A percentile compares a stretch with the other conserved stretches of the same genome.
These are phyloP conservation scores for Ciconia boyciana DNA, from an alignment of 2,113 vertebrate species.

Conservation along the genomic window DNA sequence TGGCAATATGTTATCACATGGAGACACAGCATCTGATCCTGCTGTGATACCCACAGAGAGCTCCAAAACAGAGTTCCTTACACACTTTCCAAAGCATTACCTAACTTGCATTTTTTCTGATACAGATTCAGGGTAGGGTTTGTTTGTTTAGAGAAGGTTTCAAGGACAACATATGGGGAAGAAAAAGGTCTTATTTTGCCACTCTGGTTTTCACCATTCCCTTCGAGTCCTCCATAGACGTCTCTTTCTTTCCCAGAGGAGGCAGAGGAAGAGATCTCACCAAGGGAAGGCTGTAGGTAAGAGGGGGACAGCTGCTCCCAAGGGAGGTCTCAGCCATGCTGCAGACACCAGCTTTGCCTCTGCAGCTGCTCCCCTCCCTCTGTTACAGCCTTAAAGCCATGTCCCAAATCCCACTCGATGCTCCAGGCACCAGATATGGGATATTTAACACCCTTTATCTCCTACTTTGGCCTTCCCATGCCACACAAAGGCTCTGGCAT, in stretches of 20 bases:
- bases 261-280: not conserved
- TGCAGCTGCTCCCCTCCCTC: not conserved
- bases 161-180: not conserved
- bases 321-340: not conserved
- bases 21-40: slow-evolving; percentile 39
- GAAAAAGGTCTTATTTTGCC: not conserved
- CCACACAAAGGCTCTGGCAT: not conserved
- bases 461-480: not conserved
- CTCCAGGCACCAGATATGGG: not conserved
- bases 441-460: not conserved
- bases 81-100: slow-evolving; percentile 32
- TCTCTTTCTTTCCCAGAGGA: not conserved
- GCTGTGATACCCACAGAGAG: slow-evolving; percentile 1
- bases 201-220: not conserved
- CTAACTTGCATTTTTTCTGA: not conserved
- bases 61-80: not conserved
- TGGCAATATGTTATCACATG: not conserved
- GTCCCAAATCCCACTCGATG: not conserved
- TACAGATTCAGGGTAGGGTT: not conserved
- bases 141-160: not conserved
- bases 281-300: not conserved
- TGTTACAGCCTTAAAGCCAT: not conserved
- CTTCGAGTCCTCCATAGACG: not conserved
- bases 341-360: not conserved
- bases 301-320: not conserved